Base-by-base conservation (phyloP, 2,888 invertebrate genomes). In the Mellilla xanthometata region DNA sequence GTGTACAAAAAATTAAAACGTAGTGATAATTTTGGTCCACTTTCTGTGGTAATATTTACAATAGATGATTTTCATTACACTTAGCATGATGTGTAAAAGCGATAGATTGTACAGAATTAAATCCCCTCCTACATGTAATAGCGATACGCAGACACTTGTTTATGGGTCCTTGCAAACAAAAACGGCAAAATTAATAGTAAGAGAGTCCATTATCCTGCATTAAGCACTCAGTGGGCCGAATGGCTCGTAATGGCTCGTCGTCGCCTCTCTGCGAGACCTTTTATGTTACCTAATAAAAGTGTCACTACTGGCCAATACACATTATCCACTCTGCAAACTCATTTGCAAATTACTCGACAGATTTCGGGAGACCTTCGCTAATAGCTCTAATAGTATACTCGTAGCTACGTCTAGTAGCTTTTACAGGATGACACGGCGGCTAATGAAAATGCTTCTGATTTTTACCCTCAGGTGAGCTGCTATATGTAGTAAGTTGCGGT, bases 151-250 rank as follows among this genome's bases (percentile, higher is more conserved):
- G 56, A 65, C 60, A 67, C 68, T 66, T 68, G 69, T 74, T 68
- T 65, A 62, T 66, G 64, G 65, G 72, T 72, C 72, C 72, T 66
- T 61, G 64, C 65, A 66, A 72, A 74, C 72, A 77, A 76, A 79
- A 78, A 75, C 53, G 62, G 62, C 70, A 61, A 81, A 81, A 83
- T 83, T 80, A 81, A 82, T 82, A 78, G 79, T 77, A 78, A 79
- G 76, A 71, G 78, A 72, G 72, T 81, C 79, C 82, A 82, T 83
- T 82, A 82, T 78, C 80, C 74, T 69, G 76, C 80, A 84, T 83
- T 82, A 82, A 82, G 79, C 80, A 83, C 82, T 81, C 80, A 75
- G 76, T 76, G 74, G 65, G 63, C 70, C 73, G 74, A 76, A 74
- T 71, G 74, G 74, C 64, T 64, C 74, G 71, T 81, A 81, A 81